These are phyloP conservation scores for Leucozona laternaria DNA, from an alignment of 2,888 invertebrate genomes.

Conservation along the genomic window DNA sequence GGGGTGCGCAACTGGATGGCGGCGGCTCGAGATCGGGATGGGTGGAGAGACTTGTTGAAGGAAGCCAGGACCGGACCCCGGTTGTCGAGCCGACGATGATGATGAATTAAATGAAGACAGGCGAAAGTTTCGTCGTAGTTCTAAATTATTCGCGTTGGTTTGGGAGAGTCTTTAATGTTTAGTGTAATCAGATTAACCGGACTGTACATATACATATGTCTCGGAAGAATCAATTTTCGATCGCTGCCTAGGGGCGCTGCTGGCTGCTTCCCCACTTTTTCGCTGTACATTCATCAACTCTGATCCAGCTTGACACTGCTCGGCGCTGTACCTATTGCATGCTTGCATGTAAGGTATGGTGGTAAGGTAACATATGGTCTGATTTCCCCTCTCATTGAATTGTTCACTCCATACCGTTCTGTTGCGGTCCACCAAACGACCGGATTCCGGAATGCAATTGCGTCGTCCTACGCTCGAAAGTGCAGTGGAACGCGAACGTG, in stretches of 20 bases:
- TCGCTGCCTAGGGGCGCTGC: constrained; percentile 39
- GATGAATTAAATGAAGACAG: too few species aligned
- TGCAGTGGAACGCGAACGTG: constrained; percentile 66
- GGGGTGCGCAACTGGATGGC: too few species aligned
- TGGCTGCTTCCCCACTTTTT: constrained; percentile 23
- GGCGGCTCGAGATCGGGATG: too few species aligned
- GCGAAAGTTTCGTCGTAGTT: too few species aligned
- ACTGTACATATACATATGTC: not conserved
- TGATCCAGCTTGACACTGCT: constrained; percentile 62
- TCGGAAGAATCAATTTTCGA: constrained; percentile 72
- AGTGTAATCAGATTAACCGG: not conserved
- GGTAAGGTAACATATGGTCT: constrained; percentile 66
- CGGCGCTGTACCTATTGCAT: not conserved
- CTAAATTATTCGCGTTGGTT: too few species aligned
- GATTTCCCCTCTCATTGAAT: constrained; percentile 38
- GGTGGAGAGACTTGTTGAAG: too few species aligned
- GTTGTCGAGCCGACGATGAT: too few species aligned
- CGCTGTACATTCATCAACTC: constrained; percentile 65
- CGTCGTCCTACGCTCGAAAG: constrained; percentile 72
- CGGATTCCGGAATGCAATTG: constrained; percentile 74
- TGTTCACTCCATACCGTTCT: not conserved
- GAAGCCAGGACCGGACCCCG: too few species aligned
- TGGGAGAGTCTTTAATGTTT: too few species aligned
- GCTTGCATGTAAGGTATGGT: constrained; percentile 33
- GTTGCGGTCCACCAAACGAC: constrained; percentile 51